Percentiles rank a stretch among this genome's conserved stretches.
Conservation (phyloP, 2,888 invertebrate genomes). For the Cheilosia scutellata region DNA sequence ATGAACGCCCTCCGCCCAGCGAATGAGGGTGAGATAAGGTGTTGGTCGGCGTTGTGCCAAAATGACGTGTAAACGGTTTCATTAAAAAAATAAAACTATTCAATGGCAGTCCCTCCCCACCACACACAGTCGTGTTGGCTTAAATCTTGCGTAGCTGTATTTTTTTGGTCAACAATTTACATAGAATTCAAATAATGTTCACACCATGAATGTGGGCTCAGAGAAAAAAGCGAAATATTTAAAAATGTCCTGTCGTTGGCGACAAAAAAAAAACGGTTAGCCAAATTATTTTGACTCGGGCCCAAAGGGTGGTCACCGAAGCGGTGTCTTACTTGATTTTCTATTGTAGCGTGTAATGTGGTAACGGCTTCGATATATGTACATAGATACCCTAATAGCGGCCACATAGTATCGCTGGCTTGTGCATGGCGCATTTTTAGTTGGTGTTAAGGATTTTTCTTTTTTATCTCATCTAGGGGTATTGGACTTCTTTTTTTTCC, state of each 20-base stretch:
- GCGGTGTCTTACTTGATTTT: constrained; percentile 43
- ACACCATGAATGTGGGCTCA: constrained; percentile 43
- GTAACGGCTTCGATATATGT: constrained; percentile 54
- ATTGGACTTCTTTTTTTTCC: constrained; percentile 42
- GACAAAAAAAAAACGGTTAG: constrained; percentile 32
- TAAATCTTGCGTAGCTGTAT: constrained; percentile 17
- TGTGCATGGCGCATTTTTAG: constrained; percentile 37
- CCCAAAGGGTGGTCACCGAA: constrained; percentile 27
- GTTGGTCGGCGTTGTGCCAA: constrained; percentile 39
- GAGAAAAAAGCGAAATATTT: constrained; percentile 12
- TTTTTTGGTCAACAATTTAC: constrained; percentile 44
- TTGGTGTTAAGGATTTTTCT: constrained; percentile 52
- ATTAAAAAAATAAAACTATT: constrained; percentile 9
- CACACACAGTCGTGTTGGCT: not conserved
- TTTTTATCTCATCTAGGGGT: constrained; percentile 36
- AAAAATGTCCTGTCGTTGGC: not conserved
- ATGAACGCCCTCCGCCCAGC: not conserved
- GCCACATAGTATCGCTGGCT: constrained; percentile 18
- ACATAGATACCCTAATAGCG: constrained; percentile 27
- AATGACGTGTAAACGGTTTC: constrained; percentile 33
- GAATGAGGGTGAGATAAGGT: constrained; percentile 4
- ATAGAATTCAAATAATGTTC: constrained; percentile 61
- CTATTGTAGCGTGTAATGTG: constrained; percentile 55
- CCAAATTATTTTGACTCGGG: constrained; percentile 56
- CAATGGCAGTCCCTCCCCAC: not conserved